Percentiles rank a stretch among this genome's conserved stretches.
phyloP scores from a whole-genome alignment of 35 echinoderm and acorn worm genomes.

The Strongylocentrotus purpuratus region DNA sequence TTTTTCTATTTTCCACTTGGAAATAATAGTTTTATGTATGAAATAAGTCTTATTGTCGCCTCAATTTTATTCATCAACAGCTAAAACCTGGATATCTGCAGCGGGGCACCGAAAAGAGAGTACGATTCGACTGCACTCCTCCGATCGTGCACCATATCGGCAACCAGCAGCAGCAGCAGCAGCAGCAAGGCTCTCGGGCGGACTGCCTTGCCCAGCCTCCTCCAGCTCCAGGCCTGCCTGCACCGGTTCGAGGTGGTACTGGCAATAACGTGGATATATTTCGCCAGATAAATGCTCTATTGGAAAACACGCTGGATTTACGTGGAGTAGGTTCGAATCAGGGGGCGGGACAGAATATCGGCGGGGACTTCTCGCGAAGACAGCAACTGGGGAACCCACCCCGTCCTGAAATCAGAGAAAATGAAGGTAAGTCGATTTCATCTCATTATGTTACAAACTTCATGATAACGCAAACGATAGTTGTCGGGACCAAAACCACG shows the following conservation, averaged over 20 bases:
- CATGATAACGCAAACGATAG: neutral
- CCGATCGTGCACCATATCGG: neutral
- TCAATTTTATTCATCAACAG: neutral
- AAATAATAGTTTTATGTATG: neutral
- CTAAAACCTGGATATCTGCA: conserved; percentile 41
- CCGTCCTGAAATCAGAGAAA: conserved; percentile 16
- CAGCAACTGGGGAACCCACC: conserved; percentile 17
- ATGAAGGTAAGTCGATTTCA: conserved; percentile 34
- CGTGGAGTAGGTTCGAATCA: conserved; percentile 55
- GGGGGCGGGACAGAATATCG: neutral
- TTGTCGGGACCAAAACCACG: neutral
- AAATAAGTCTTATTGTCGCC: neutral
- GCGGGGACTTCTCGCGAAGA: neutral
- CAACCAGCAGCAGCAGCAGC: neutral
- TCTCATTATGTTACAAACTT: neutral
- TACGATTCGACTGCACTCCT: conserved; percentile 25
- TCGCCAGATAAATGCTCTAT: conserved; percentile 69
- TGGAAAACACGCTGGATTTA: conserved; percentile 72
- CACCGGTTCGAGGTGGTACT: neutral
- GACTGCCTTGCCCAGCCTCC: neutral
- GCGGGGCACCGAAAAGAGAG: conserved; percentile 18
- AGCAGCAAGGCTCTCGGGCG: neutral
- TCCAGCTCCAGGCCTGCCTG: conserved; percentile 26
- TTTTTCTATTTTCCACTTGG: too few relatives aligned
- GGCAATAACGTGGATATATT: conserved; percentile 65